Evolutionary conservation across 2,113 vertebrate genomes (phyloP).

Genomic region (Phalacrocorax pelagicus): DNA sequence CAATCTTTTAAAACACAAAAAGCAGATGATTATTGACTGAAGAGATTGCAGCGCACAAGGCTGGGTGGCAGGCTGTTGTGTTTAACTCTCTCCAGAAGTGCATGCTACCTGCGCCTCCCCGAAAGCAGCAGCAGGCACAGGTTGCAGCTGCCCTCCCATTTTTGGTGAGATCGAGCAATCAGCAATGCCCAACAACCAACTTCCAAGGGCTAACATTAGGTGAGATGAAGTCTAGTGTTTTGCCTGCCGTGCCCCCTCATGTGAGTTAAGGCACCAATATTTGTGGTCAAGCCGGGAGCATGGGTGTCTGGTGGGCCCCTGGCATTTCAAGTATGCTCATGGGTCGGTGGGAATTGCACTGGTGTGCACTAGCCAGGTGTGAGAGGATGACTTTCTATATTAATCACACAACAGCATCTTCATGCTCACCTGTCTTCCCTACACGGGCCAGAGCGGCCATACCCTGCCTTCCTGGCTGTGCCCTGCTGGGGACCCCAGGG

Average conservation of each 20-base stretch:
- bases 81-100: neutral
- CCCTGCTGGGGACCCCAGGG: too few relatives aligned
- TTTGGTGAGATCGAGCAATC: neutral
- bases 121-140: accelerated
- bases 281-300: accelerated
- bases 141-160: neutral
- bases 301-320: neutral
- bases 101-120: neutral
- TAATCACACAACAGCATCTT: neutral
- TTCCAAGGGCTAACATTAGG: neutral
- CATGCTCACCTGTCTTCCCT: neutral
- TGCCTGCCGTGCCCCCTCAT: neutral
- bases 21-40: slow-evolving; percentile 49
- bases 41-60: neutral
- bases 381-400: neutral
- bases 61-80: neutral
- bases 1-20: slow-evolving; percentile 43
- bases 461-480: neutral
- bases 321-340: neutral
- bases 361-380: accelerated
- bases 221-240: neutral
- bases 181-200: neutral
- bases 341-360: neutral
- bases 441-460: accelerated
- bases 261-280: neutral